These are phyloP conservation scores for Homarus gammarus DNA, from an alignment of 2,888 invertebrate genomes.

Conservation along the genomic window DNA sequence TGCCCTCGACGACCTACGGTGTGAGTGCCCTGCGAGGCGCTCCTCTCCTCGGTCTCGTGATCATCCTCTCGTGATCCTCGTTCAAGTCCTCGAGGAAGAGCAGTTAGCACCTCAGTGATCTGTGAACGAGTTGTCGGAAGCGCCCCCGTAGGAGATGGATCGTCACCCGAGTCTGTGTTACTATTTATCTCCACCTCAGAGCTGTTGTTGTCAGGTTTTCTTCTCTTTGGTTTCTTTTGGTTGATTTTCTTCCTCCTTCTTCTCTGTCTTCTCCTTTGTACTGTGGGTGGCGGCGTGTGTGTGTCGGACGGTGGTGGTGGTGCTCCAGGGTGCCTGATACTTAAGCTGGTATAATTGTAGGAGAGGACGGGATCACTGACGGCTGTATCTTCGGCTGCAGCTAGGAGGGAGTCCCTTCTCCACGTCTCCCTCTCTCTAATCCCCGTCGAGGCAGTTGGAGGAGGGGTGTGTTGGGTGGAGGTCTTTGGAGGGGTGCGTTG, in stretches of 20 bases:
- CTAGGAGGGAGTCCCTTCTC: neutral
- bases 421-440: neutral
- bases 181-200: neutral
- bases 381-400: neutral
- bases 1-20: neutral
- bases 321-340: neutral
- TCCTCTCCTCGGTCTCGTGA: neutral
- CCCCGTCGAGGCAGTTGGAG: too few relatives aligned
- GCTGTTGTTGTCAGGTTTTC: slow-evolving; percentile 23
- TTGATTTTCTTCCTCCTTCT: slow-evolving; percentile 45
- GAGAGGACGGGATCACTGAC: neutral
- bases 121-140: neutral
- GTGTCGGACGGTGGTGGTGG: neutral
- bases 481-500: too few relatives aligned
- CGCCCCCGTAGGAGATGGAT: neutral
- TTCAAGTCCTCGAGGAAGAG: neutral
- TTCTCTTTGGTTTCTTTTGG: slow-evolving; percentile 59
- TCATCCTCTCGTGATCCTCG: slow-evolving; percentile 23
- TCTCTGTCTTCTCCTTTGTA: slow-evolving; percentile 14
- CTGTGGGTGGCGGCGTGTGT: slow-evolving; percentile 19
- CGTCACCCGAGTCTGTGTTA: neutral
- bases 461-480: too few relatives aligned
- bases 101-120: neutral
- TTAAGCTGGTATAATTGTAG: neutral
- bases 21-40: neutral